Conservation (phyloP, 1,140 invertebrate genomes). For the Vanessa atalanta region DNA sequence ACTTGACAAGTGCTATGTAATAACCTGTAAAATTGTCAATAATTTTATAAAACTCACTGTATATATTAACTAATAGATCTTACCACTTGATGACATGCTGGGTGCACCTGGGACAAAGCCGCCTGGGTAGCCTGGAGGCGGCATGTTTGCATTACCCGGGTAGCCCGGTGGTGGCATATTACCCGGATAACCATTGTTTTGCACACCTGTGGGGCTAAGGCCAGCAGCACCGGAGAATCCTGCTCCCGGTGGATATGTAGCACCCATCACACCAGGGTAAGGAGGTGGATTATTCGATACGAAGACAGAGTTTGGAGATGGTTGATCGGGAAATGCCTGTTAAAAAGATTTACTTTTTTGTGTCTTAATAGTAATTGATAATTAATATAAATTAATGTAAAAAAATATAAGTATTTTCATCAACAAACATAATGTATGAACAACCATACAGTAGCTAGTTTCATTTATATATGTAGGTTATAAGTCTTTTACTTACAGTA, state of each 20-base stretch:
- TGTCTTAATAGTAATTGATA: too few species aligned
- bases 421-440: too few species aligned
- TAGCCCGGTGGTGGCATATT: slow-evolving; percentile 51
- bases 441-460: too few species aligned
- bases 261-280: slow-evolving; percentile 90
- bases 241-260: slow-evolving; percentile 64
- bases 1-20: slow-evolving; percentile 25
- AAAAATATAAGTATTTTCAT: too few species aligned
- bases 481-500: slow-evolving; percentile 70
- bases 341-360: slow-evolving; percentile 28
- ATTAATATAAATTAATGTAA: too few species aligned
- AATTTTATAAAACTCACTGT: slow-evolving; percentile 29
- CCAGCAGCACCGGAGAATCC: slow-evolving; percentile 53
- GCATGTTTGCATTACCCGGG: slow-evolving; percentile 43
- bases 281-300: slow-evolving; percentile 96
- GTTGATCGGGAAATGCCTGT: slow-evolving; percentile 84
- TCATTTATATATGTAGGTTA: background rate
- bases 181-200: slow-evolving; percentile 40
- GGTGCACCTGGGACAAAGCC: slow-evolving; percentile 54
- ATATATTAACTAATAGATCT: slow-evolving; percentile 17
- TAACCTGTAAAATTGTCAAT: slow-evolving; percentile 36
- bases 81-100: slow-evolving; percentile 41
- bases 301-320: slow-evolving; percentile 91
- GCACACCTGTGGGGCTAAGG: slow-evolving; percentile 41
- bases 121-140: slow-evolving; percentile 55